These are phyloP conservation scores for Abramis brama DNA, from an alignment of 2,113 vertebrate species.

Conservation along the genomic window DNA sequence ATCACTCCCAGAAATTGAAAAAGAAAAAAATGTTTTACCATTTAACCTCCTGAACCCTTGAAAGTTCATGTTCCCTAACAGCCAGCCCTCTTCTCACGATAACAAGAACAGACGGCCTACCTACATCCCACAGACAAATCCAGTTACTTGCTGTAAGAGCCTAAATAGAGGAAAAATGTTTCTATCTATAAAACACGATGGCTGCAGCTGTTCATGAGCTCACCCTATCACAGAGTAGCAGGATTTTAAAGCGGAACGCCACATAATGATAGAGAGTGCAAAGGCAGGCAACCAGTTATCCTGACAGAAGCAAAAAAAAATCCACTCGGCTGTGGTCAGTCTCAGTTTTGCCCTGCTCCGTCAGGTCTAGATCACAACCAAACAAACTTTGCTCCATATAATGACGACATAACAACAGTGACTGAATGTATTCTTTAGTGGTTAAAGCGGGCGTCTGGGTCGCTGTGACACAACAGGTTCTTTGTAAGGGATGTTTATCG, in stretches of 20 bases:
- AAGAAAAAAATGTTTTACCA: background rate
- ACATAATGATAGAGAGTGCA: constrained; percentile 48
- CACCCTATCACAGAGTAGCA: constrained; percentile 43
- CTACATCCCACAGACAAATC: constrained; percentile 25
- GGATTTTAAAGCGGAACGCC: constrained; percentile 40
- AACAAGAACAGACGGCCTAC: background rate
- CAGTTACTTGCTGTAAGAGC: background rate
- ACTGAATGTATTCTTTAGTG: constrained; percentile 25
- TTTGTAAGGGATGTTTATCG: constrained; percentile 12
- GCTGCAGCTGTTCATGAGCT: constrained; percentile 48
- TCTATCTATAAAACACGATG: constrained; percentile 27
- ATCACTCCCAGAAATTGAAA: background rate
- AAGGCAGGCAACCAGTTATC: constrained; percentile 26
- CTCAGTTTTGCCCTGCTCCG: constrained; percentile 8
- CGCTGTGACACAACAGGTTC: constrained; percentile 13
- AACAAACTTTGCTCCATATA: constrained; percentile 37
- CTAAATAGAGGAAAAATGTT: constrained; percentile 28
- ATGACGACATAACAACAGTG: constrained; percentile 15
- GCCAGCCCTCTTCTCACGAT: background rate
- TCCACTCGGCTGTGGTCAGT: constrained; percentile 47
- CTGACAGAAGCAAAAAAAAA: constrained; percentile 31
- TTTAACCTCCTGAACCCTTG: background rate
- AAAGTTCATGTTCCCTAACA: background rate
- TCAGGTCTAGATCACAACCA: constrained; percentile 15
- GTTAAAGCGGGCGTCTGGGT: constrained; percentile 23